Conservation (phyloP, 1,140 invertebrate genomes). For the Drosophila teissieri region DNA sequence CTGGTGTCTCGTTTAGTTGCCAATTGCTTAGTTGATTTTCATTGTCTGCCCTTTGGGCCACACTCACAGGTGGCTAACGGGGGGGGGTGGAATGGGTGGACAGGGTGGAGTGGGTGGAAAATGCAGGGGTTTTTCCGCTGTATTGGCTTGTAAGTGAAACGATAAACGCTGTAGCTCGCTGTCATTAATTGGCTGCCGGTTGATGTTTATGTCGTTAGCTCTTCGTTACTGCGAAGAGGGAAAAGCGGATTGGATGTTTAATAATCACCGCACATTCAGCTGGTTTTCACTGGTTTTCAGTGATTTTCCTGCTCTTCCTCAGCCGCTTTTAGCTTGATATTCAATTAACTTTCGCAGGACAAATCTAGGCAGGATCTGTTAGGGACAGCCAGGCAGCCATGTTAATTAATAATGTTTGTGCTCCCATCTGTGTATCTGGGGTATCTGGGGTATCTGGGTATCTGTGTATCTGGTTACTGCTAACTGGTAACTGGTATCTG, state of each 20-base stretch:
- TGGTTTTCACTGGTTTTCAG: conserved; percentile 23
- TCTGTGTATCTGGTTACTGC: not conserved
- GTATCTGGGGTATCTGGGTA: conserved; percentile 9
- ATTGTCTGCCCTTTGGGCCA: conserved; percentile 66
- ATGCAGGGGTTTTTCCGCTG: conserved; percentile 16
- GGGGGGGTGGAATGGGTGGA: not conserved
- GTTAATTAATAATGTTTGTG: conserved; percentile 50
- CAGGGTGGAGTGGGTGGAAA: not conserved
- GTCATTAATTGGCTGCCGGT: conserved; percentile 76
- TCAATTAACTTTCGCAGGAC: conserved; percentile 41
- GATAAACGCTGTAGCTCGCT: conserved; percentile 60
- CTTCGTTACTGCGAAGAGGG: conserved; percentile 19
- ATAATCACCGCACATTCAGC: conserved; percentile 35
- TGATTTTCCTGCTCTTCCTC: conserved; percentile 29
- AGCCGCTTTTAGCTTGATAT: conserved; percentile 8
- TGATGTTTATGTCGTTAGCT: conserved; percentile 52
- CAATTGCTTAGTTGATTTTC: conserved; percentile 80
- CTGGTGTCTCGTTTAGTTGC: conserved; percentile 55
- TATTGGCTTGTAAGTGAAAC: conserved; percentile 48
- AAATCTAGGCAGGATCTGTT: conserved; percentile 11
- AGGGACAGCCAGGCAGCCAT: conserved; percentile 27
- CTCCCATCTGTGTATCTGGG: conserved; percentile 1
- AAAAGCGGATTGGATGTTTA: conserved; percentile 19
- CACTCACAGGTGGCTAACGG: conserved; percentile 30
- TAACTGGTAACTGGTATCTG: conserved; percentile 11